Evolutionary conservation across 2,888 invertebrate genomes (phyloP), one percentile per base, ranked within the genome.

Genomic region (Hemistola chrysoprasaria): DNA sequence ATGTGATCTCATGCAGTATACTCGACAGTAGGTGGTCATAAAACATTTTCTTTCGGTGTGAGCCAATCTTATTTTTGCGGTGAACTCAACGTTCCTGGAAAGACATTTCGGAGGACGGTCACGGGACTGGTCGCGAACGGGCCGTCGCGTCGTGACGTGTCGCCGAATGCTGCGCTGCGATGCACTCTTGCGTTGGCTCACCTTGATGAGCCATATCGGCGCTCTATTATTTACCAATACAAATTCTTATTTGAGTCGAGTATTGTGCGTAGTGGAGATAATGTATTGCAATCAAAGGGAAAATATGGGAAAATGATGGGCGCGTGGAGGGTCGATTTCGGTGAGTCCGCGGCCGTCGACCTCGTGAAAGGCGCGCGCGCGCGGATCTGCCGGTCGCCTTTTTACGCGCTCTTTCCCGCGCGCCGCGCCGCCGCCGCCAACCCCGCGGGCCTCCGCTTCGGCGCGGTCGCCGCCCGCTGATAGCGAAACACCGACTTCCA

Each of bases 401-500:
- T 85, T 83, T 83, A 83, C 84, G 84, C 83, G 84, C 79, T 84
- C 80, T 79, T 79, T 77, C 82, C 82, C 78, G 72, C 78, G 67
- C 68, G 50, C 50, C 47, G 47, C 75, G 73, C 73, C 67, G 71
- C 77, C 76, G 72, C 77, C 77, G 79, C 79, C 74, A 75, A 81
- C 82, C 83, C 85, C 82, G 78, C 79, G 83, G 83, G 83, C 79
- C 84, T 81, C 84, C 76, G 77, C 84, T 81, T 84, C 76, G 77
- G 74, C 73, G 75, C 83, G 85, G 84, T 83, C 85, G 85, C 87
- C 85, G 86, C 82, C 85, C 86, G 86, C 85, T 82, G 87, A 86
- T 85, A 85, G 84, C 79, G 72, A 65, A 73, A 68, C 86, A 86
- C 83, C 59, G 65, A 68, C 69, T 61, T 59, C 75, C 87, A 87